These are phyloP conservation scores for Philereme transversata DNA, from an alignment of 2,888 invertebrate genomes.

Conservation along the genomic window DNA sequence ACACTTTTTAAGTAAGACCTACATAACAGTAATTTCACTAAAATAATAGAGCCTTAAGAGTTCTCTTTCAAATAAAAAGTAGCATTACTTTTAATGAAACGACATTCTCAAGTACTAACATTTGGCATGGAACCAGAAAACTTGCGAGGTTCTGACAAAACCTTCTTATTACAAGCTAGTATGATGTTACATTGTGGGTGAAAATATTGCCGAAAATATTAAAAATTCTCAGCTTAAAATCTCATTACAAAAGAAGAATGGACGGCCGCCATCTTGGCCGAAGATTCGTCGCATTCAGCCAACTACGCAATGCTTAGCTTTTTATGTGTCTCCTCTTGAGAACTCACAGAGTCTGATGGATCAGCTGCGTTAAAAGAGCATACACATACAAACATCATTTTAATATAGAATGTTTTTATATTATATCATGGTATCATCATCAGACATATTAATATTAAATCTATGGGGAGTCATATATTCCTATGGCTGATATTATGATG, in stretches of 20 bases:
- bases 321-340: too few relatives aligned
- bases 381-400: too few relatives aligned
- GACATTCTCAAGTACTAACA: slow-evolving; percentile 27
- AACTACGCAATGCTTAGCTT: slow-evolving; percentile 5
- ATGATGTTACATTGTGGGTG: slow-evolving; percentile 18
- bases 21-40: slow-evolving; percentile 13
- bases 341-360: too few relatives aligned
- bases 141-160: slow-evolving; percentile 21
- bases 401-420: too few relatives aligned
- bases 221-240: slow-evolving; percentile 20
- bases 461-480: too few relatives aligned
- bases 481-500: too few relatives aligned
- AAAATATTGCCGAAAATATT: slow-evolving; percentile 16
- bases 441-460: too few relatives aligned
- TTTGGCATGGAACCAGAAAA: slow-evolving; percentile 27
- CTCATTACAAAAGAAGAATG: slow-evolving; percentile 23
- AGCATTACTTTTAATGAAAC: slow-evolving; percentile 30
- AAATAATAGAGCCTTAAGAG: slow-evolving; percentile 18
- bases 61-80: slow-evolving; percentile 23
- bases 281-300: slow-evolving; percentile 4
- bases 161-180: slow-evolving; percentile 11
- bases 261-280: slow-evolving; percentile 14
- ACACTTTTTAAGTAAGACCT: not conserved
- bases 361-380: too few relatives aligned
- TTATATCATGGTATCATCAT: too few relatives aligned